These are phyloP conservation scores for Pelagia noctiluca DNA, from an alignment of 30 jellyfish, hydroid and myxozoan species.

Conservation along the genomic window DNA sequence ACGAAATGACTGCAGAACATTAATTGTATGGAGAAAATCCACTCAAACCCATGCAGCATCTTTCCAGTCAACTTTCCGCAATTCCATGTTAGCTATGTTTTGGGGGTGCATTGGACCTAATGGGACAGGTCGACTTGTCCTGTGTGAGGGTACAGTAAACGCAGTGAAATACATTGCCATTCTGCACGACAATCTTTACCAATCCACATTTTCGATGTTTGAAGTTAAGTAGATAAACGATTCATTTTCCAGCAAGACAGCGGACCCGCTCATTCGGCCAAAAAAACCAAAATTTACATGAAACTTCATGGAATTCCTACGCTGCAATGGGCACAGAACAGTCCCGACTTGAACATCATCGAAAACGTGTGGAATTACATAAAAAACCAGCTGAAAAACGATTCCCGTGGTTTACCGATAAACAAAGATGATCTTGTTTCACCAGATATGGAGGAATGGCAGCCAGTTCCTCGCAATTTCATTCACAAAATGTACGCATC, in stretches of 20 bases:
- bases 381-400: not conserved
- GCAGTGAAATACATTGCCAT: not conserved
- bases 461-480: constrained; percentile 8
- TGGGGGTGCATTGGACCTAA: not conserved
- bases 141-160: not conserved
- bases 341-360: constrained; percentile 37
- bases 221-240: not conserved
- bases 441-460: constrained; percentile 24
- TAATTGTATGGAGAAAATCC: not conserved
- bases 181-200: constrained; percentile 17
- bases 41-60: not conserved
- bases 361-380: constrained; percentile 34
- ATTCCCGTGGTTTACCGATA: constrained; percentile 25
- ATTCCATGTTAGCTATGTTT: not conserved
- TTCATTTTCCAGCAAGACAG: constrained; percentile 28
- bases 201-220: not conserved
- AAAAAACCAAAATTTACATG: not conserved
- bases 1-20: not conserved
- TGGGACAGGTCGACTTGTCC: not conserved
- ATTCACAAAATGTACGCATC: not conserved
- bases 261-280: constrained; percentile 43
- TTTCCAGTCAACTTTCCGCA: not conserved
- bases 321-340: constrained; percentile 28
- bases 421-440: constrained; percentile 16
- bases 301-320: constrained; percentile 9